Percentiles rank a stretch among this genome's conserved stretches.
Evolutionary conservation across 2,888 invertebrate genomes (phyloP).

Genomic region (Stenolophus ochropezus): DNA sequence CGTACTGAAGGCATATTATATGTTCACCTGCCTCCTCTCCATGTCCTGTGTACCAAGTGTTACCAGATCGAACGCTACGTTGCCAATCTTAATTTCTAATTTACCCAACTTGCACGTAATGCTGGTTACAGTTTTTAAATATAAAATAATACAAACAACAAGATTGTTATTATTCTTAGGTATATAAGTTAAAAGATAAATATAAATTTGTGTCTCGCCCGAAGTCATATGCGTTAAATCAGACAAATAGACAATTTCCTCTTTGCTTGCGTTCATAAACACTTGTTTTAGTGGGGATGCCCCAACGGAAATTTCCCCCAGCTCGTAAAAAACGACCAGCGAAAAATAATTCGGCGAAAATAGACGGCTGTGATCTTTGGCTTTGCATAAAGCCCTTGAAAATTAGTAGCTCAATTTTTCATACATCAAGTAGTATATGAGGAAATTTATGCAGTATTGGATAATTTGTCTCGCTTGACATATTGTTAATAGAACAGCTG

Average conservation of each 20-base stretch:
- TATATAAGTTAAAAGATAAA: neutral
- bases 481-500: constrained; percentile 1
- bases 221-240: constrained; percentile 7
- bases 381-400: neutral
- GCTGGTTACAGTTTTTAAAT: too few relatives aligned
- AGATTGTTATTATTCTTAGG: too few relatives aligned
- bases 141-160: too few relatives aligned
- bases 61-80: too few relatives aligned
- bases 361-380: constrained; percentile 27
- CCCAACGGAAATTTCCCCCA: constrained; percentile 15
- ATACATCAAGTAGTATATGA: too few relatives aligned
- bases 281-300: neutral
- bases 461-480: neutral
- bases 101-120: too few relatives aligned
- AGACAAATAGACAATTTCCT: constrained; percentile 3
- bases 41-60: too few relatives aligned
- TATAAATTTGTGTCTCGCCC: neutral
- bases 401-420: neutral
- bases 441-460: neutral
- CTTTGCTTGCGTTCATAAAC: neutral
- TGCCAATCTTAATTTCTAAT: too few relatives aligned
- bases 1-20: too few relatives aligned
- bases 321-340: constrained; percentile 39
- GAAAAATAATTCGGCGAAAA: constrained; percentile 41
- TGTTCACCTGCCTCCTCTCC: too few relatives aligned